Evolutionary conservation across 1,140 invertebrate species (phyloP).

Genomic region (Drosophila tropicalis): DNA sequence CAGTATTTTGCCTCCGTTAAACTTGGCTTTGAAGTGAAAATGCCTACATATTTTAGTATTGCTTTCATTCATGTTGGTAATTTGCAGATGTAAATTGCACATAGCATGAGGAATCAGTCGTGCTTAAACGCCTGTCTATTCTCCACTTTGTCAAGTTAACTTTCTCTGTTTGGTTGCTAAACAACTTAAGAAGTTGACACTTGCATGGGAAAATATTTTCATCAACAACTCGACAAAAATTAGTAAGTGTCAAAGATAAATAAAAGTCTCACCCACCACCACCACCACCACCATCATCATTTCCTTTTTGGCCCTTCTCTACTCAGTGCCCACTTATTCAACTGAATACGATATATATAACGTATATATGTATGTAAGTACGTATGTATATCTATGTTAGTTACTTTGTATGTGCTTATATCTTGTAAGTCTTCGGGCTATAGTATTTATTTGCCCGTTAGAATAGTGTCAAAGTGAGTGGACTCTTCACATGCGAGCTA

Average conservation of each 20-base stretch:
- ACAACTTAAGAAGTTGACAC: slow-evolving; percentile 82
- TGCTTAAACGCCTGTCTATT: slow-evolving; percentile 17
- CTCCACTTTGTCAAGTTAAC: slow-evolving; percentile 38
- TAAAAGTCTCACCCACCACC: slow-evolving; percentile 43
- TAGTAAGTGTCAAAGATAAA: slow-evolving; percentile 83
- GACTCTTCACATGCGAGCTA: slow-evolving; percentile 68
- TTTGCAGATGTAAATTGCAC: slow-evolving; percentile 31
- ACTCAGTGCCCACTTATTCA: not conserved
- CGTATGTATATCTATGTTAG: not conserved
- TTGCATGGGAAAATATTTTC: slow-evolving; percentile 68
- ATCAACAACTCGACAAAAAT: slow-evolving; percentile 73
- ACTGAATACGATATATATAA: not conserved
- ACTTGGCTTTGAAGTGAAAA: slow-evolving; percentile 20
- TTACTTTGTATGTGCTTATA: not conserved
- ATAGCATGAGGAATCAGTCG: slow-evolving; percentile 7
- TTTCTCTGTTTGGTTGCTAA: slow-evolving; percentile 69
- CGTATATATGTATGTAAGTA: not conserved
- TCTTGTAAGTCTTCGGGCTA: slow-evolving; percentile 22
- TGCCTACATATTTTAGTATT: slow-evolving; percentile 13
- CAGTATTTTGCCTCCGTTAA: not conserved
- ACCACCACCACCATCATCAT: not conserved
- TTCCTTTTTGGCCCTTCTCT: not conserved
- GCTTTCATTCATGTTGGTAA: slow-evolving; percentile 4
- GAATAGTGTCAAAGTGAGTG: slow-evolving; percentile 79
- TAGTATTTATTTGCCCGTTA: slow-evolving; percentile 74